Evolutionary conservation across 2,888 invertebrate genomes (phyloP).

Genomic region (Campaea margaritaria): DNA sequence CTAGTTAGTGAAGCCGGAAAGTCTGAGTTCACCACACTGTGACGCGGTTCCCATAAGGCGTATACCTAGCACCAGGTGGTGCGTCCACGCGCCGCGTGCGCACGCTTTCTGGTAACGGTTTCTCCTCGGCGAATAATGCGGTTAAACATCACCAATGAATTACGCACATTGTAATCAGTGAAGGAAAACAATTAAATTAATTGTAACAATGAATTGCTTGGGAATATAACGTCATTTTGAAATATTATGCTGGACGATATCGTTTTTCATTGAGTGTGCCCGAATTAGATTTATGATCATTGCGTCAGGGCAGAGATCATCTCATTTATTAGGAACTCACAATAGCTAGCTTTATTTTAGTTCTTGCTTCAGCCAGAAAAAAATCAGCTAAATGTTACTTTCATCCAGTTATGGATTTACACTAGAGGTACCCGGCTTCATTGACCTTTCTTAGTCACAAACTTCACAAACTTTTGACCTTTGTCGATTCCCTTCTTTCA

Average conservation of each 20-base stretch:
- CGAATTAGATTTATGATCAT: conserved; percentile 30
- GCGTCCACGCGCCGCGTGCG: conserved; percentile 32
- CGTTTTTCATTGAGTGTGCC: conserved; percentile 19
- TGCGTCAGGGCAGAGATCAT: conserved; percentile 19
- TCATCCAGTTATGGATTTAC: no score
- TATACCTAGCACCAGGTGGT: conserved; percentile 29
- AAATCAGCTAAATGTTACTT: no score
- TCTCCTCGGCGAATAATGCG: conserved; percentile 66
- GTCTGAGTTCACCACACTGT: conserved; percentile 24
- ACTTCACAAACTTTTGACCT: no score
- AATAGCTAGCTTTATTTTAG: background rate
- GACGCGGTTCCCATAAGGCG: conserved; percentile 36
- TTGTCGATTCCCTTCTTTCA: no score
- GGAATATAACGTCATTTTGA: conserved; percentile 14
- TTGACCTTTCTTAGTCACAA: no score
- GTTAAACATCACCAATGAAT: conserved; percentile 52
- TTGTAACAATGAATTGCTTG: conserved; percentile 20
- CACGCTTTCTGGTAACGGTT: conserved; percentile 62
- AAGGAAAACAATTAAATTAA: conserved; percentile 29
- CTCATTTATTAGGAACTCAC: conserved; percentile 11
- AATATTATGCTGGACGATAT: conserved; percentile 11
- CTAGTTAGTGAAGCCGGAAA: conserved; percentile 9
- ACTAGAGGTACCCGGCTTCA: no score
- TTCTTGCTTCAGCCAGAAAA: no score
- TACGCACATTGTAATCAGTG: conserved; percentile 39